These are phyloP conservation scores for Parotia lawesii DNA, from an alignment of 2,113 vertebrate genomes.

Conservation along the genomic window DNA sequence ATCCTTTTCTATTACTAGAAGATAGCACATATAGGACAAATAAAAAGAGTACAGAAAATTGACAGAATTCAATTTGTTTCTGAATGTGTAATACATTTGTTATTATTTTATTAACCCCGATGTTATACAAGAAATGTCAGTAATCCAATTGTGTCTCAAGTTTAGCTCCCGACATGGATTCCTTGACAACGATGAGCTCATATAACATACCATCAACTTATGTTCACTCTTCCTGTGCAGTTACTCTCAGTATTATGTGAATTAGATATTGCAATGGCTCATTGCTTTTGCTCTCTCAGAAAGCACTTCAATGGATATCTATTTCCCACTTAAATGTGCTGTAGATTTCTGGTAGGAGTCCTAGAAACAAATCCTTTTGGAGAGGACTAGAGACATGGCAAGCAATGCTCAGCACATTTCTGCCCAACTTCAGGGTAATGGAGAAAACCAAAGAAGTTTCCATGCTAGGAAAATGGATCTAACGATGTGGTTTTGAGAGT, in stretches of 20 bases:
- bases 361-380: neutral
- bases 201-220: neutral
- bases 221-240: neutral
- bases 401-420: neutral
- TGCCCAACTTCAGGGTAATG: neutral
- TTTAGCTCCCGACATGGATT: conserved; percentile 21
- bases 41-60: neutral
- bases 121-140: conserved; percentile 31
- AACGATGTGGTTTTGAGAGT: neutral
- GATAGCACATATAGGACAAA: neutral
- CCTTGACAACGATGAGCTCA: conserved; percentile 33
- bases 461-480: neutral
- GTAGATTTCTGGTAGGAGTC: neutral
- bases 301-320: neutral
- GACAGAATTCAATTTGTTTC: conserved; percentile 12
- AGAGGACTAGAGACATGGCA: neutral
- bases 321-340: neutral
- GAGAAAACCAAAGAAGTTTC: neutral
- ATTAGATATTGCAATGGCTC: conserved; percentile 12
- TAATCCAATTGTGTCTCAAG: conserved; percentile 15
- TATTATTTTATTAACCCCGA: conserved; percentile 48
- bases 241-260: neutral
- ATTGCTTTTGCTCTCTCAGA: neutral
- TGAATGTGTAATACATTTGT: neutral
- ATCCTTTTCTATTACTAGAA: neutral